Evolutionary conservation across 2,797 vertebrate genomes (phyloP).

Genomic region (Danio aesculapii): DNA sequence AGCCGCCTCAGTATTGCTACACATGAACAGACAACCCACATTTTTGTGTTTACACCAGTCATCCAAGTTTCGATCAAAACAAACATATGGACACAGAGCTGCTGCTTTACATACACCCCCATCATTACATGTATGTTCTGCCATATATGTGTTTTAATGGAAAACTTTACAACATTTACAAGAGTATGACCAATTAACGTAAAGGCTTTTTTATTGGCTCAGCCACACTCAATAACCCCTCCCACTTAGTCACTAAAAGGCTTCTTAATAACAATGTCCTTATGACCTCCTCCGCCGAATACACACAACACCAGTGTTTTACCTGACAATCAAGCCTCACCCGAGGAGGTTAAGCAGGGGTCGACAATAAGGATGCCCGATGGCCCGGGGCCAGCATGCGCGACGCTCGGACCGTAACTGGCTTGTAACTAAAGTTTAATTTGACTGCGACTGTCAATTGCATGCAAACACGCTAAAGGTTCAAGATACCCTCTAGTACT

Average conservation of each 20-base stretch:
- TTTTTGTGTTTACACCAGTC: constrained; percentile 9
- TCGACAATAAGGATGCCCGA: no score
- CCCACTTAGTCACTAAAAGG: neutral
- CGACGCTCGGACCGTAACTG: no score
- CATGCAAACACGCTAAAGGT: no score
- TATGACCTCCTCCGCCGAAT: neutral
- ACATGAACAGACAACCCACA: constrained; percentile 28
- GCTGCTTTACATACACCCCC: constrained; percentile 30
- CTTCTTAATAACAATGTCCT: neutral
- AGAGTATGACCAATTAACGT: constrained; percentile 18
- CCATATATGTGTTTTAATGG: neutral
- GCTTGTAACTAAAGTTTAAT: no score
- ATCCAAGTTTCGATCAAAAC: constrained; percentile 2
- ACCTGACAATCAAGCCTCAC: no score
- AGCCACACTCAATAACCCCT: neutral
- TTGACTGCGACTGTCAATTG: no score
- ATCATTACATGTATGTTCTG: neutral
- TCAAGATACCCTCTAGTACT: no score
- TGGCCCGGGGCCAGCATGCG: no score
- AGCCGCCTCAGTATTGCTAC: constrained; percentile 15
- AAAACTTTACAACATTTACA: neutral
- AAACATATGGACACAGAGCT: neutral
- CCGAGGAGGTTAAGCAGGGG: no score
- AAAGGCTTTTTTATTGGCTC: neutral
- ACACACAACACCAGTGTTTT: constrained; percentile 71